These are phyloP conservation scores for Capra hircus DNA, from an alignment of 2,113 vertebrate genomes.

Conservation along the genomic window DNA sequence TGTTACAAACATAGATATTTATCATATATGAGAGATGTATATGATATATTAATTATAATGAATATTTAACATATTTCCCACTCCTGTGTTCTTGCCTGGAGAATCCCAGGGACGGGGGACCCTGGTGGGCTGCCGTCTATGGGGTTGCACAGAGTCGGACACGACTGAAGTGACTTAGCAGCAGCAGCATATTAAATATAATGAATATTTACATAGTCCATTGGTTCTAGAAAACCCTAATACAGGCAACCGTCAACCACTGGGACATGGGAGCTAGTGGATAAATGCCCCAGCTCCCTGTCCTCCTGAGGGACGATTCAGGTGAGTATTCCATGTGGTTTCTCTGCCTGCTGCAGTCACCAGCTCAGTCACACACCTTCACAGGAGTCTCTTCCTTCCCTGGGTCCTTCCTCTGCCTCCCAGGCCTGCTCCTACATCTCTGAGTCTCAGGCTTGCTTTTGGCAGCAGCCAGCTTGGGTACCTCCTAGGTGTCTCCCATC, in stretches of 20 bases:
- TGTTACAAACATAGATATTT: neutral
- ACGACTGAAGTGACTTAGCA: too few relatives aligned
- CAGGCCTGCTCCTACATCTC: neutral
- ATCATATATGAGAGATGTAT: neutral
- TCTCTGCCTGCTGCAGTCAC: neutral
- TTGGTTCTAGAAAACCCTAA: neutral
- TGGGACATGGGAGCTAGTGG: neutral
- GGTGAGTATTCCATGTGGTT: fast-evolving
- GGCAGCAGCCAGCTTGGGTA: neutral
- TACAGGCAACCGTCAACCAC: neutral
- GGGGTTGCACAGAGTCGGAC: too few relatives aligned
- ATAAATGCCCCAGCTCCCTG: neutral
- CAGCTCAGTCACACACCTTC: neutral
- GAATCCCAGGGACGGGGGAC: too few relatives aligned
- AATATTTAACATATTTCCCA: neutral
- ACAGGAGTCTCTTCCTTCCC: neutral
- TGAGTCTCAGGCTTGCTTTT: neutral
- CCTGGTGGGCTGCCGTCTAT: too few relatives aligned
- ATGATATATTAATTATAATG: neutral
- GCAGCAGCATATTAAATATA: neutral
- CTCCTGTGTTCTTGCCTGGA: too few relatives aligned
- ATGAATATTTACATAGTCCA: neutral
- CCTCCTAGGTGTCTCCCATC: too few relatives aligned
- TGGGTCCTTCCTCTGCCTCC: neutral
- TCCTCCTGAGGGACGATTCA: neutral